Evolutionary conservation across 2,888 invertebrate genomes (phyloP).

Genomic region (Physocephala rufipes): DNA sequence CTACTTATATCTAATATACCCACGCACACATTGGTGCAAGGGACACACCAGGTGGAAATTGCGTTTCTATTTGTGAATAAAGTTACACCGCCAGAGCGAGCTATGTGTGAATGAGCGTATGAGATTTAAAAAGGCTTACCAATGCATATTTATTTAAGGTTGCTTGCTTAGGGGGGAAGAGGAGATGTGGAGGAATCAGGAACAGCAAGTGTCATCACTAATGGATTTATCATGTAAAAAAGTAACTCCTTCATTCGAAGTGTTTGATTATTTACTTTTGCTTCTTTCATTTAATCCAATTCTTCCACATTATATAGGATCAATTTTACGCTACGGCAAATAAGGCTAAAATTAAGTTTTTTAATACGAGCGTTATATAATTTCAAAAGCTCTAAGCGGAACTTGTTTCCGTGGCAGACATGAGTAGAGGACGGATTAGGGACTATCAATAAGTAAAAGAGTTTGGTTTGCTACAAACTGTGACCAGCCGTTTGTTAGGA

Average conservation of each 20-base stretch:
- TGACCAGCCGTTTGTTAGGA: too few species aligned
- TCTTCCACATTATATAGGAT: neutral
- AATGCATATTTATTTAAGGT: conserved; percentile 21
- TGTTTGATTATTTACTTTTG: neutral
- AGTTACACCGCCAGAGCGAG: neutral
- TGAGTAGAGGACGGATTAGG: too few species aligned
- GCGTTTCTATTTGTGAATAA: neutral
- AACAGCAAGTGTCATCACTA: neutral
- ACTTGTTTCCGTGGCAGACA: too few species aligned
- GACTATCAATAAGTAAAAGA: too few species aligned
- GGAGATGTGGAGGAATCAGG: neutral
- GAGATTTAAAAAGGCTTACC: neutral
- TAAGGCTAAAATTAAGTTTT: neutral
- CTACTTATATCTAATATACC: too few species aligned
- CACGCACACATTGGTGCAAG: too few species aligned
- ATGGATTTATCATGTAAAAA: conserved; percentile 25
- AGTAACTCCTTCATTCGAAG: neutral
- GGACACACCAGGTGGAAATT: too few species aligned
- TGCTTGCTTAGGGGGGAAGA: too few species aligned
- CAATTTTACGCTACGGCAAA: too few species aligned
- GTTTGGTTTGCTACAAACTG: too few species aligned
- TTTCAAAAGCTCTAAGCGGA: too few species aligned
- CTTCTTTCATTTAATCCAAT: neutral
- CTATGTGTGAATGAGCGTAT: conserved; percentile 14
- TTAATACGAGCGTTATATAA: neutral